These are phyloP conservation scores for Stenoptilia bipunctidactyla DNA, from an alignment of 2,888 invertebrate species.

Conservation along the genomic window DNA sequence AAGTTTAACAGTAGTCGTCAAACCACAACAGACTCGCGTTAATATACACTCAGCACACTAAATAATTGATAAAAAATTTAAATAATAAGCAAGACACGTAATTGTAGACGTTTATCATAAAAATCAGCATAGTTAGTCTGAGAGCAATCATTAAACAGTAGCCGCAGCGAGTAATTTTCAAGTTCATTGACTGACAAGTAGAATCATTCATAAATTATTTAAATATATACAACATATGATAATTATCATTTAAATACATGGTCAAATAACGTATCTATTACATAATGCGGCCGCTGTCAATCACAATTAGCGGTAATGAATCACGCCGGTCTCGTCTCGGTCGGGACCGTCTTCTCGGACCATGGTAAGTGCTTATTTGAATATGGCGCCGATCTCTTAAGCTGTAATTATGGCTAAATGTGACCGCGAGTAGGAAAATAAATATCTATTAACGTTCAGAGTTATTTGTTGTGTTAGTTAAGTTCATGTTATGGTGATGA, in stretches of 20 bases:
- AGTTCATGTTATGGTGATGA: no score
- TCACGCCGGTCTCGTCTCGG: neutral
- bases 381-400: neutral
- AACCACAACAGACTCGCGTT: no score
- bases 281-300: neutral
- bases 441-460: no score
- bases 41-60: no score
- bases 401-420: neutral
- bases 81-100: no score
- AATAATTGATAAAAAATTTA: no score
- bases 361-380: neutral
- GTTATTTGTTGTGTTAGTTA: no score
- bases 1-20: no score
- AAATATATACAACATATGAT: constrained; percentile 1
- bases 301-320: neutral
- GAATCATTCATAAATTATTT: constrained; percentile 1
- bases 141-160: neutral
- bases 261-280: constrained; percentile 1
- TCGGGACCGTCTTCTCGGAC: neutral
- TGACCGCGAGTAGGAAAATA: no score
- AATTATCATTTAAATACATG: constrained; percentile 1
- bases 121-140: neutral
- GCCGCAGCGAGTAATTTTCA: neutral
- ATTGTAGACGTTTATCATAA: no score
- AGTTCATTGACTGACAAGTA: constrained; percentile 1